These are phyloP conservation scores for Tipula helvola DNA, from an alignment of 2,888 invertebrate genomes.

Conservation along the genomic window DNA sequence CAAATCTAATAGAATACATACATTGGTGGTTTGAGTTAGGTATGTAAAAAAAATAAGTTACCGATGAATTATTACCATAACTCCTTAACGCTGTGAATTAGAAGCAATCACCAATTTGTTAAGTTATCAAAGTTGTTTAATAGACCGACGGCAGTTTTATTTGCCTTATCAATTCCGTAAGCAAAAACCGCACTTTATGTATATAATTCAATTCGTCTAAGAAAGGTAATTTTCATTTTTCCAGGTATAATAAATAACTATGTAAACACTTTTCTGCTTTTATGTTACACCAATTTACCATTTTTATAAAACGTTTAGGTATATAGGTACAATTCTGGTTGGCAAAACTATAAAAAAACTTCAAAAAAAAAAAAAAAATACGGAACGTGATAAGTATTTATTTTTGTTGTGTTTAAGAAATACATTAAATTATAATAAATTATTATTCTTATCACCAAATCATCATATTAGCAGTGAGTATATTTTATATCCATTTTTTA, in stretches of 20 bases:
- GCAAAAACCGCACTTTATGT: not conserved
- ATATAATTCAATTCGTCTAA: not conserved
- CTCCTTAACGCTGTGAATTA: not conserved
- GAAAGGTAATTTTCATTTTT: not conserved
- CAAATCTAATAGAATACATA: too few species aligned
- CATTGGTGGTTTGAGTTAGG: too few species aligned
- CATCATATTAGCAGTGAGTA: not conserved
- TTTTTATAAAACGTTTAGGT: not conserved
- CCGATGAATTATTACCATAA: too few species aligned
- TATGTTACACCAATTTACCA: not conserved
- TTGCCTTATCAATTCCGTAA: not conserved
- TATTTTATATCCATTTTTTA: not conserved
- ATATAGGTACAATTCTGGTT: not conserved
- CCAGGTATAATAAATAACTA: not conserved
- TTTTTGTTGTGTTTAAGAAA: not conserved
- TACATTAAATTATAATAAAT: not conserved
- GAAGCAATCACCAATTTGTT: not conserved
- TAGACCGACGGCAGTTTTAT: not conserved
- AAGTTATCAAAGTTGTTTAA: not conserved
- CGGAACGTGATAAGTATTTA: not conserved
- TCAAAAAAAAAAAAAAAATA: too few species aligned
- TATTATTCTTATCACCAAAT: slow-evolving; percentile 4
- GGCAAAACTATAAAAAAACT: not conserved
- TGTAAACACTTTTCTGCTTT: not conserved
- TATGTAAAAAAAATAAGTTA: too few species aligned